These are phyloP conservation scores for Dromaius novaehollandiae DNA, from an alignment of 2,113 vertebrate species.

Conservation along the genomic window DNA sequence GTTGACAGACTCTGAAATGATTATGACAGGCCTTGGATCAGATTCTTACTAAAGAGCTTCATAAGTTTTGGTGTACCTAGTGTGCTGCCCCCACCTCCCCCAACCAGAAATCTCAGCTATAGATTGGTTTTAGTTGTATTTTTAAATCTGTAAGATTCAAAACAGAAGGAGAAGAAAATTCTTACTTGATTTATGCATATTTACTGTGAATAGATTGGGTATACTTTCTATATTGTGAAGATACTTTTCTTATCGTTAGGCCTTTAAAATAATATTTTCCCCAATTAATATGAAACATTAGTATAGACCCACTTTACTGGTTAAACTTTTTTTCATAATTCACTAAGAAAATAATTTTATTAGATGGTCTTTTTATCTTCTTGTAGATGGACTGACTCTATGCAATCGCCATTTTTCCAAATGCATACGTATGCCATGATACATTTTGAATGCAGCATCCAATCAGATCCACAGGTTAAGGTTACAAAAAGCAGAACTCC, in stretches of 20 bases:
- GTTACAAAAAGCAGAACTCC: not conserved
- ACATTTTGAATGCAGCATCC: not conserved
- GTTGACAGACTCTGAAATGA: not conserved
- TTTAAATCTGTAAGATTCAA: not conserved
- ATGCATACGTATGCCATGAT: not conserved
- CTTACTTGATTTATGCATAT: not conserved
- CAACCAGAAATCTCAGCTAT: not conserved
- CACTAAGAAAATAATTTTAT: not conserved
- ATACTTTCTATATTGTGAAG: not conserved
- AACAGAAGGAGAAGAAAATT: not conserved
- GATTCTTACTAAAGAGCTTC: not conserved
- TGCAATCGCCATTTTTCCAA: not conserved
- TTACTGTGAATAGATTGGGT: not conserved
- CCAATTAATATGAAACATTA: not conserved
- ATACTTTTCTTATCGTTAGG: not conserved
- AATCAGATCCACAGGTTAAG: not conserved
- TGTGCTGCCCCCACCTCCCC: not conserved
- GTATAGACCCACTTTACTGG: not conserved
- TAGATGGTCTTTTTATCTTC: not conserved
- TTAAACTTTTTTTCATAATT: not conserved
- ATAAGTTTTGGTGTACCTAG: not conserved
- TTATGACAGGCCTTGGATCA: not conserved
- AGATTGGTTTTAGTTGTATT: not conserved
- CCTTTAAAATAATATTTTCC: not conserved
- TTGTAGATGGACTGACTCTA: not conserved